Evolutionary conservation across 1,140 invertebrate genomes (phyloP).

Genomic region (Oncopeltus fasciatus): DNA sequence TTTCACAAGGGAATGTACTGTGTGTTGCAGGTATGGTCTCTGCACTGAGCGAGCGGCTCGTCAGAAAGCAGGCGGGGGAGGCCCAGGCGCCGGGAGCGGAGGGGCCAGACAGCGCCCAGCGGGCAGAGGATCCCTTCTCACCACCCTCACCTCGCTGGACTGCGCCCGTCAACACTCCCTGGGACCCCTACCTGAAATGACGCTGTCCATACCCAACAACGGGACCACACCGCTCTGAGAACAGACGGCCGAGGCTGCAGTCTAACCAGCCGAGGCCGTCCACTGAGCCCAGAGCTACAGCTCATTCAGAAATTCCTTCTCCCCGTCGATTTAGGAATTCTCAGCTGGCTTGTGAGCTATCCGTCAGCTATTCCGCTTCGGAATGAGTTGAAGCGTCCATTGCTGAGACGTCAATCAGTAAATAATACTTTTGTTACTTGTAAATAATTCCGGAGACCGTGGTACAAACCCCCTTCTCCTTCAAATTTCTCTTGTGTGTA

Average conservation of each 20-base stretch:
- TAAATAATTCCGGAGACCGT: no score
- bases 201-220: not conserved
- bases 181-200: conserved; percentile 8
- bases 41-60: conserved; percentile 21
- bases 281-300: no score
- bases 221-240: not conserved
- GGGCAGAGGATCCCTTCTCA: conserved; percentile 21
- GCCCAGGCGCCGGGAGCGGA: not conserved
- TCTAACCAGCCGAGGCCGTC: not conserved
- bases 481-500: no score
- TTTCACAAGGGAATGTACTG: no score
- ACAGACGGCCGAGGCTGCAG: not conserved
- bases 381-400: no score
- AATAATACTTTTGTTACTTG: no score
- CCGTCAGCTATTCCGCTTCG: no score
- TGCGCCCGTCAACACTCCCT: conserved; percentile 18
- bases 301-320: no score
- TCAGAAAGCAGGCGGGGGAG: conserved; percentile 13
- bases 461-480: no score
- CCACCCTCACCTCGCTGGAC: conserved; percentile 22
- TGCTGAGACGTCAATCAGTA: no score
- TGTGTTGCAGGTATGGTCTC: conserved; percentile 27
- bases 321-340: no score
- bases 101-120: not conserved
- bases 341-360: no score